These are phyloP conservation scores for Pheosia gnoma DNA, from an alignment of 2,888 invertebrate species.

Conservation along the genomic window DNA sequence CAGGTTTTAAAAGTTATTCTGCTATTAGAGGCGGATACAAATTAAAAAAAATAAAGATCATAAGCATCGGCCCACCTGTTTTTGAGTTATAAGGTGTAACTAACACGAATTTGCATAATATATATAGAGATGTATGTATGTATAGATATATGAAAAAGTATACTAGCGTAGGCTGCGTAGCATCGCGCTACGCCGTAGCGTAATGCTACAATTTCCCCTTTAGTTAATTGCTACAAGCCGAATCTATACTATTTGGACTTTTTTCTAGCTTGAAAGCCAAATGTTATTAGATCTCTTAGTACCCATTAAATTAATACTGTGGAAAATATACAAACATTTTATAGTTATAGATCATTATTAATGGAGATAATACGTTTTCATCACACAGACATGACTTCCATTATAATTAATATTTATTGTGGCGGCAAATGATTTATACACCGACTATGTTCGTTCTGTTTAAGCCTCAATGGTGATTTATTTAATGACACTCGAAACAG, in stretches of 20 bases:
- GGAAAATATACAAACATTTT: background rate
- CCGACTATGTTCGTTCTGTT: background rate
- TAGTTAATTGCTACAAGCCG: background rate
- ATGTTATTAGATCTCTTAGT: background rate
- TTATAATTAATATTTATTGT: slow-evolving; percentile 6
- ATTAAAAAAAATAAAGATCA: too few species aligned
- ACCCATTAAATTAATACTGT: background rate
- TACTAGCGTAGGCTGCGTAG: background rate
- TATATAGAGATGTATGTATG: too few species aligned
- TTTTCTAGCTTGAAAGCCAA: background rate
- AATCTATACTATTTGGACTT: background rate
- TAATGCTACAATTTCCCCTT: background rate
- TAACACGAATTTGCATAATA: too few species aligned
- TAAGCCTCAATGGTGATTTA: slow-evolving; percentile 4
- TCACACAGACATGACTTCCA: slow-evolving; percentile 2
- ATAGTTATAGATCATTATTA: background rate
- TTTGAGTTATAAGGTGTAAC: too few species aligned
- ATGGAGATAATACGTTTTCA: slow-evolving; percentile 2
- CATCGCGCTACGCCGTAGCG: background rate
- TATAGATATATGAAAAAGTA: too few species aligned
- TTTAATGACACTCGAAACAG: background rate
- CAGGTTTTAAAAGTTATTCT: too few species aligned
- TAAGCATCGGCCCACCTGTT: too few species aligned
- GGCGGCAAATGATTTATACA: slow-evolving; percentile 5
- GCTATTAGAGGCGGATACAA: too few species aligned